A percentile compares a stretch with the other conserved stretches of the same genome.
Evolutionary conservation across 2,113 vertebrate genomes (phyloP).

Genomic region (Conger conger): DNA sequence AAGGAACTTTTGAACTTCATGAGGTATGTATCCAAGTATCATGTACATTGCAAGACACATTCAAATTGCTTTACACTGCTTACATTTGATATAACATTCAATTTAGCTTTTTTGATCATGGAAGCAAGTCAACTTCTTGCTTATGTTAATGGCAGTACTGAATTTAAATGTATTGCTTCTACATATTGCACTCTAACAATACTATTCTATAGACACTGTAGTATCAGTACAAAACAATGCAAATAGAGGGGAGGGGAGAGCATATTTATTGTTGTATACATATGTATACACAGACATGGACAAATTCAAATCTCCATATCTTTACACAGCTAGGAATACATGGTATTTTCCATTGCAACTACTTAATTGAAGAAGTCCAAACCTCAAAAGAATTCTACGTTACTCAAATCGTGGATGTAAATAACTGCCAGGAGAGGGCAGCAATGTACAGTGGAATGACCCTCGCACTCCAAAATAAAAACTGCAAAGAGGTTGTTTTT

Average conservation of each 20-base stretch:
- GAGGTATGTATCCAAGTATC: constrained; percentile 54
- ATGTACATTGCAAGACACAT: not conserved
- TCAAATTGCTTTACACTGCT: not conserved
- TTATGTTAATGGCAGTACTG: not conserved
- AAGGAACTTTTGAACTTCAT: constrained; percentile 63
- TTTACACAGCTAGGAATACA: constrained; percentile 63
- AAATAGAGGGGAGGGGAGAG: not conserved
- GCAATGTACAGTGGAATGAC: constrained; percentile 62
- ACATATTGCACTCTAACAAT: not conserved
- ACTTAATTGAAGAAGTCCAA: constrained; percentile 50
- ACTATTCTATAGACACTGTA: not conserved
- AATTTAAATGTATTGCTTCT: not conserved
- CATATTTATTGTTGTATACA: not conserved
- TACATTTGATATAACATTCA: not conserved
- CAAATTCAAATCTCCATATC: not conserved
- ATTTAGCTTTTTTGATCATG: no score
- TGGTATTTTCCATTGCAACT: constrained; percentile 65
- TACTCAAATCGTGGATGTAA: constrained; percentile 63
- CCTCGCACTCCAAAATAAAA: constrained; percentile 48
- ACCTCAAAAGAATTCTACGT: constrained; percentile 52
- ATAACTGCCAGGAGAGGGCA: constrained; percentile 60
- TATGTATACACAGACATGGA: not conserved
- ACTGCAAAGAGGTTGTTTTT: constrained; percentile 56
- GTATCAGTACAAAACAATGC: not conserved
- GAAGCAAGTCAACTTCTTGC: no score